Conservation (phyloP, 2,113 vertebrate genomes). For the Grammomys surdaster region DNA sequence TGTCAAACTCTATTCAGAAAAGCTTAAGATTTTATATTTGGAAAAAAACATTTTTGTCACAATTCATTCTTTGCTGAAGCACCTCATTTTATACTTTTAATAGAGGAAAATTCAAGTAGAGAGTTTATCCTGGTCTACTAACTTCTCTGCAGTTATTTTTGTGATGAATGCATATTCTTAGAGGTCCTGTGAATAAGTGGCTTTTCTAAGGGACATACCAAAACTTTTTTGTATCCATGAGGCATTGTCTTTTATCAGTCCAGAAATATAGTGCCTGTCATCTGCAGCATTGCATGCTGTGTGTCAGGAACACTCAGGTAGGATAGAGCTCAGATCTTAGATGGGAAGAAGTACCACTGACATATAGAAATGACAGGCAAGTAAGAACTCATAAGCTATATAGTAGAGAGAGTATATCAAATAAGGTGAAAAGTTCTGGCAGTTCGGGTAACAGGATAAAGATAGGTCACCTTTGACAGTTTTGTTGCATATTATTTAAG, state of each 20-base stretch:
- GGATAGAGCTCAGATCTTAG: not conserved
- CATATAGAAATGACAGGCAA: constrained; percentile 17
- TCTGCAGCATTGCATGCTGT: not conserved
- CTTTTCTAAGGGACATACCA: not conserved
- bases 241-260: not conserved
- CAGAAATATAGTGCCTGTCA: not conserved
- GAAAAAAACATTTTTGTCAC: not conserved
- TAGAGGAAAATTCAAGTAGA: constrained; percentile 24
- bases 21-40: constrained; percentile 33
- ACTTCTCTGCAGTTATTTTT: not conserved
- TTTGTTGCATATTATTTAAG: not conserved
- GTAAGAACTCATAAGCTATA: not conserved
- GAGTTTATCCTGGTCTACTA: constrained; percentile 40
- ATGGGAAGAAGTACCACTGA: not conserved
- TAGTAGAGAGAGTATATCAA: not conserved
- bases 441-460: not conserved
- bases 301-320: not conserved
- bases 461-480: not conserved
- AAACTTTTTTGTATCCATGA: constrained; percentile 42
- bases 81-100: constrained; percentile 25
- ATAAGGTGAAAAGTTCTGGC: not conserved
- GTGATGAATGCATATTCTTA: constrained; percentile 44
- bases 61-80: constrained; percentile 28
- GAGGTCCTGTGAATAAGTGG: constrained; percentile 16
- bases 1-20: constrained; percentile 52